Percentiles rank a stretch among this genome's conserved stretches.
Conservation (phyloP, 2,888 invertebrate genomes). For the Watsonalla binaria region DNA sequence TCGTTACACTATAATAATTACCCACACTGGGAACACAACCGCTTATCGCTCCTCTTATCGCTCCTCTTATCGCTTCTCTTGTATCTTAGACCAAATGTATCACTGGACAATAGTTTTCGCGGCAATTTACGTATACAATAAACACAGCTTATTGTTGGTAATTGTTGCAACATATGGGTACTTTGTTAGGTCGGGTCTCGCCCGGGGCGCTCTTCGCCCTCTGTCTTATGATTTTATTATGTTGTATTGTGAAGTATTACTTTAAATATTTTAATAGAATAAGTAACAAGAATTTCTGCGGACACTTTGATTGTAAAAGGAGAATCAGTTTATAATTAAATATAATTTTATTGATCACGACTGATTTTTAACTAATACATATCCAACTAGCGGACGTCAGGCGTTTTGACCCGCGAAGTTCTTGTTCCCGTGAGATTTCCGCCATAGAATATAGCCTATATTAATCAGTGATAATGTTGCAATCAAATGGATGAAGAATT, state of each 20-base stretch:
- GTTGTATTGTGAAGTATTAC: conserved; percentile 3
- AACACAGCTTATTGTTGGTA: conserved; percentile 39
- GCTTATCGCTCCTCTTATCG: neutral
- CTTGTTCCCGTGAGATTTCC: no score
- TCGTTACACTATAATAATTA: no score
- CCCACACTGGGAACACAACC: neutral
- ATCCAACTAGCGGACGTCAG: no score
- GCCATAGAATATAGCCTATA: no score
- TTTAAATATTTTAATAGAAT: neutral
- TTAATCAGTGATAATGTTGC: no score
- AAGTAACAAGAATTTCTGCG: neutral
- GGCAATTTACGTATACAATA: conserved; percentile 57
- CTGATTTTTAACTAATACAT: no score
- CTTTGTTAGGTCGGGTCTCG: conserved; percentile 47
- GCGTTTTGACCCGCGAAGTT: no score
- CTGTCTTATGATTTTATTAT: conserved; percentile 17
- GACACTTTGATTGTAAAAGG: neutral
- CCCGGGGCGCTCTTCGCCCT: conserved; percentile 33
- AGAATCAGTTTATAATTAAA: neutral
- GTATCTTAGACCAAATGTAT: conserved; percentile 12
- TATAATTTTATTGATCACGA: neutral
- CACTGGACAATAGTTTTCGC: conserved; percentile 44
- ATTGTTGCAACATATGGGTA: conserved; percentile 55
- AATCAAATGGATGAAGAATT: no score
- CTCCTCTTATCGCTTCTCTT: conserved; percentile 3